Conservation (phyloP, 2,113 vertebrate species). For the Stegostoma tigrinum region DNA sequence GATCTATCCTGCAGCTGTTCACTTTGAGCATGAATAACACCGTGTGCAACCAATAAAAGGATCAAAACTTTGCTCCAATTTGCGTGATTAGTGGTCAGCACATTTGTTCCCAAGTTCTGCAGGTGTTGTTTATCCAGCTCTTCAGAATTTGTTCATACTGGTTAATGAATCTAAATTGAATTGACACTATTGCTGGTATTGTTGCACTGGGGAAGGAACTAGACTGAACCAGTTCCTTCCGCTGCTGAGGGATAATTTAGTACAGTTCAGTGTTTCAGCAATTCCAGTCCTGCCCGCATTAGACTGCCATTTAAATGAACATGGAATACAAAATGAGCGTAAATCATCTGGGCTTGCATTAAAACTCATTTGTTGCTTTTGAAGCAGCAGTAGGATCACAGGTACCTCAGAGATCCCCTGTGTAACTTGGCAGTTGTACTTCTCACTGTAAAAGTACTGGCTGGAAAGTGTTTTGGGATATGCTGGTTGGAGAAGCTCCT, state of each 20-base stretch:
- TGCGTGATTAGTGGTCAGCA: slow-evolving; percentile 21
- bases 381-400: neutral
- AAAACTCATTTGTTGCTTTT: neutral
- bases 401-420: neutral
- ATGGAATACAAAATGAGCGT: neutral
- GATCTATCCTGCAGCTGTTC: slow-evolving; percentile 25
- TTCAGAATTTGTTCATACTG: neutral
- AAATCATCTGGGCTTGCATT: neutral
- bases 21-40: neutral
- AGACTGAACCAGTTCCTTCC: neutral
- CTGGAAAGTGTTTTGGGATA: neutral
- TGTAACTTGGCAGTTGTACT: neutral
- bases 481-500: neutral
- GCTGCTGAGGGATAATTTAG: neutral
- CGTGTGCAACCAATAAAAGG: neutral
- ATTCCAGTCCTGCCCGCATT: neutral
- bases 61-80: neutral
- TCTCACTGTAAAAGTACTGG: neutral
- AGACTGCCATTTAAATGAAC: no score
- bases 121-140: slow-evolving; percentile 5
- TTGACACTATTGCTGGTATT: neutral
- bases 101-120: slow-evolving; percentile 20
- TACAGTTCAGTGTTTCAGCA: neutral
- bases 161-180: neutral
- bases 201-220: neutral